Evolutionary conservation across 2,797 vertebrate species (phyloP), one percentile per base, ranked within the genome.

Genomic region (Chaenodraco wilsoni): DNA sequence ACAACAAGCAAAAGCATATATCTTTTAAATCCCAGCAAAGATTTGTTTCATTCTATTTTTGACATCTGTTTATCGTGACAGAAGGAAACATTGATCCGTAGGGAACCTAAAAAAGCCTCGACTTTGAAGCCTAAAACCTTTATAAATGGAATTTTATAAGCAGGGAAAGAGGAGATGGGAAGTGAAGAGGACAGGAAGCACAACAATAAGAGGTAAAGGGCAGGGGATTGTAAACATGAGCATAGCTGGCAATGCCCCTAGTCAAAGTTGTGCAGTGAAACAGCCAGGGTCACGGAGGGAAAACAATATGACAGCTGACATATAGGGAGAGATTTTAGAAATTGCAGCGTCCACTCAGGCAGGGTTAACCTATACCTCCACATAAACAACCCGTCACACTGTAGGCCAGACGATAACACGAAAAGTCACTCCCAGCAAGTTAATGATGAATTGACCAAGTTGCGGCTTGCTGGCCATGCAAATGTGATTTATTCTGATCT

Each of bases 181-280:
- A 67, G 44, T 16, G 46, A 73, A 31, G 43, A 50, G 27, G 15
- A 68, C 40, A 78, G 48, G 69, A 60, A 74, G 58, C 17, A 54
- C n/a, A 55, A 69, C 83, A 81, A 65, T 76, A 74, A 74, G 58
- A 76, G 68, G 61, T 81, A 80, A 81, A 87, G 70, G 64, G 61
- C 33, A 71, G 72, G 43, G n/a, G 33, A 56, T 14, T 14, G 16
- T 9, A 7, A 7, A 76, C 68, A 51, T 16, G 41, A 73, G 62
- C 48, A 72, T 50, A 77, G 72, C 19, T 12, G 74, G 44, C 37
- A 60, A 58, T 27, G 44, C 11, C 44, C 27, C 27, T 5, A 27
- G 52, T 41, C 74, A 72, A 78, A 41, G 51, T 65, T 68, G 59
- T 54, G 51, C 69, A 63, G 55, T 74, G 61, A 79, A 51, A 74